Evolutionary conservation across 2,888 invertebrate genomes (phyloP).

Genomic region (Drosophila buzzatii): DNA sequence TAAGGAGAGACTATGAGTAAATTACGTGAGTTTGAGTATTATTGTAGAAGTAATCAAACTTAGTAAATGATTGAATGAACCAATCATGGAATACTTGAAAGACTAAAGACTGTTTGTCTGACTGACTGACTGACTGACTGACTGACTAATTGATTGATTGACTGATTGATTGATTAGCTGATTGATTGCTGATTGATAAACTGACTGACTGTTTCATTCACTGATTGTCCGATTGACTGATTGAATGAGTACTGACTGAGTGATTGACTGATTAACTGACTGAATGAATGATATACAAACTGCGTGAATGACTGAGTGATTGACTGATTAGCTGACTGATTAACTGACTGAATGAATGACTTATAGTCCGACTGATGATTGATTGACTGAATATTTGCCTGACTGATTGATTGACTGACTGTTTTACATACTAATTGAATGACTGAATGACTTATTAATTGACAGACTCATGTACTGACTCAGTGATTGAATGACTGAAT

Average conservation of each 20-base stretch:
- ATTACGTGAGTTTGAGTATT: neutral
- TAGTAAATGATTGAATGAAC: neutral
- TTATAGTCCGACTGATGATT: neutral
- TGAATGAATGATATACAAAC: neutral
- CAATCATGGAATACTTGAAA: neutral
- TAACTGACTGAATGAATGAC: neutral
- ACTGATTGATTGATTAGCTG: neutral
- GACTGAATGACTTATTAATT: neutral
- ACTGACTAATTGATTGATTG: neutral
- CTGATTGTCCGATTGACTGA: too few species aligned
- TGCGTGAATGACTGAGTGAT: neutral
- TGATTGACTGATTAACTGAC: neutral
- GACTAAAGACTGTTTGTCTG: neutral
- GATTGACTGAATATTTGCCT: neutral
- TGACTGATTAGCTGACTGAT: neutral
- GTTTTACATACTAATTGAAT: neutral
- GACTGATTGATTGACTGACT: neutral
- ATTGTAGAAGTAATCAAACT: neutral
- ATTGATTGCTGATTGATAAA: too few species aligned
- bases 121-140: neutral
- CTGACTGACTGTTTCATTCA: neutral
- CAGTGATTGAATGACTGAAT: neutral
- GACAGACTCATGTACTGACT: neutral
- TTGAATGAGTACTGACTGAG: neutral
- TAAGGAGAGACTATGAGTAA: too few species aligned